A percentile compares a stretch with the other conserved stretches of the same genome.
Conservation (phyloP, 2,113 vertebrate species). For the Grammomys dolichurus region DNA sequence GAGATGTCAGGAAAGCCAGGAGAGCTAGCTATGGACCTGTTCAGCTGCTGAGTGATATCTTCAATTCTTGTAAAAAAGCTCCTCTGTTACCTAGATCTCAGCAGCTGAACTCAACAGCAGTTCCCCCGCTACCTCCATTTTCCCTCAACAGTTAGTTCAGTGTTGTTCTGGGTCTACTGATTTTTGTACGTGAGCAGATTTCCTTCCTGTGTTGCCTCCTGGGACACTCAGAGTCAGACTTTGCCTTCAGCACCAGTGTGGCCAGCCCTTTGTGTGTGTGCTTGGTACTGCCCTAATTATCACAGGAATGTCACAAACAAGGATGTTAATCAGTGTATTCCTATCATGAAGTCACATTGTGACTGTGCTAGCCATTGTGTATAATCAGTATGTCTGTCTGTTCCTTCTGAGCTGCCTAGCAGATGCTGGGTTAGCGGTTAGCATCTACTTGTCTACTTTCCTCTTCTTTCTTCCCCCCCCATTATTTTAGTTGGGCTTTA, state of each 20-base stretch:
- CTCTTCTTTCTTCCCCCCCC: no score
- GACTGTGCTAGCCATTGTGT: not conserved
- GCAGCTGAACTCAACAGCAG: not conserved
- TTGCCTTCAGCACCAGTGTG: not conserved
- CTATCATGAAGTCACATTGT: not conserved
- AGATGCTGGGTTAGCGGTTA: not conserved
- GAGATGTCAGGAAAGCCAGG: no score
- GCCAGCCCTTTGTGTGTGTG: not conserved
- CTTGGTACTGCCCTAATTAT: not conserved
- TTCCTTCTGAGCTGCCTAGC: not conserved
- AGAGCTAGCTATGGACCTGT: fast-evolving
- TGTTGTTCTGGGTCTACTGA: not conserved
- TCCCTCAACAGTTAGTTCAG: not conserved
- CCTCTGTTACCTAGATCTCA: no score
- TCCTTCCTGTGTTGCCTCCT: not conserved
- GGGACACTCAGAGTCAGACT: not conserved
- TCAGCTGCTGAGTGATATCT: not conserved
- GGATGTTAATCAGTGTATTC: not conserved
- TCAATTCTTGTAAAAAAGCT: not conserved
- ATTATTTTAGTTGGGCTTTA: not conserved
- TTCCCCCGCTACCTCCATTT: no score
- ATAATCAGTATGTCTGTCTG: not conserved
- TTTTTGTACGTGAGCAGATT: fast-evolving
- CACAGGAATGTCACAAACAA: not conserved
- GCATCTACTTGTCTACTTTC: no score